Base-by-base conservation (phyloP, 2,113 vertebrate species). In the Piprites chloris region DNA sequence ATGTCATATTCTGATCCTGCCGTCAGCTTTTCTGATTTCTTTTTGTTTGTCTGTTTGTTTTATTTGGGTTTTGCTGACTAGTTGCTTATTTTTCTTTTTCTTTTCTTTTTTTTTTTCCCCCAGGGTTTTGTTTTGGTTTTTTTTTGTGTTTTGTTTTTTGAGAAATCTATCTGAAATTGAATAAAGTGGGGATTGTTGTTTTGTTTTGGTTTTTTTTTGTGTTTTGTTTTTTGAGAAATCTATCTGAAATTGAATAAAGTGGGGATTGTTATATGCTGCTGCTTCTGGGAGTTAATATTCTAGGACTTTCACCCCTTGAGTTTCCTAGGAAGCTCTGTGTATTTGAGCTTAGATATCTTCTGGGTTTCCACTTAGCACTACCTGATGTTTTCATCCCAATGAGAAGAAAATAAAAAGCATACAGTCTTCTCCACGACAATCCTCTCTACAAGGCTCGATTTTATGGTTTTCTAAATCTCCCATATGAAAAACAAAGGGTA, bases 1-100 rank as follows among this genome's bases (percentile, higher is more conserved):
- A 12, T 67, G 14, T 22, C 28, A 37, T 47, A 67, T 12, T 5
- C 11, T 0, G 0, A 10, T 58, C 49, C 30, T 72, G 9, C 11
- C 72, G 32, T 24, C 63, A 74, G 28, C 28, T 56, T 69, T 58
- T 61, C 11, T 12, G 32, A 20, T 16, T 49, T 28, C 44, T 5
- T 6, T 20, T 46, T 46, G 20, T 17, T 42, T 42, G 41, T 13
- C 42, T 15, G 10, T 10, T 32, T 20, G 2, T 22, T 35, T 30
- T 62, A 16, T 61, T 39, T 39, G n/a, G n/a, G 58, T 14, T 35
- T 37, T 61, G 8, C 14, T 26, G 12, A 13, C 26, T 26, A 35
- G 3, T 53, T 53, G n/a, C 7, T 37, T 41, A 41, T 28, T 41
- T 63, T 28, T 15, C 42, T 42, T 16, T 26, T 61, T 15, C 7